Percentiles rank a stretch among this genome's conserved stretches.
Conservation (phyloP, 92 coral and sea anemone genomes). For the Pocillopora meandrina region DNA sequence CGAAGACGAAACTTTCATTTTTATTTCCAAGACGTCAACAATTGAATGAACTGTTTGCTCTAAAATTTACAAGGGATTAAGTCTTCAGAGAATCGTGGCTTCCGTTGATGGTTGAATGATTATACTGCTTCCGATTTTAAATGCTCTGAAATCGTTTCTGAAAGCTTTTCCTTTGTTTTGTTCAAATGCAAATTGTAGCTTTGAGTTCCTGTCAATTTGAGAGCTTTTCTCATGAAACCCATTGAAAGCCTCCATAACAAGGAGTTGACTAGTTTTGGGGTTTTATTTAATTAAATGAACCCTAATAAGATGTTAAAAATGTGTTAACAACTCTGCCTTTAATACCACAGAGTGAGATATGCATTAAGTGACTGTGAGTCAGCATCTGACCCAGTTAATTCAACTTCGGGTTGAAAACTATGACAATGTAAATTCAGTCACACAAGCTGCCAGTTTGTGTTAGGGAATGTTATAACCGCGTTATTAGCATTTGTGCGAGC, state of each 20-base stretch:
- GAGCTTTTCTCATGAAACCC: slow-evolving; percentile 10
- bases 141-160: slow-evolving; percentile 24
- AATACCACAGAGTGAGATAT: not conserved
- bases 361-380: not conserved
- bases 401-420: not conserved
- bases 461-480: slow-evolving; percentile 5
- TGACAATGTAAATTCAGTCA: not conserved
- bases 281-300: slow-evolving; percentile 21
- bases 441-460: slow-evolving; percentile 3
- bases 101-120: not conserved
- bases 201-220: slow-evolving; percentile 7
- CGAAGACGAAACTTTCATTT: not conserved
- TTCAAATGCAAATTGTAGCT: slow-evolving; percentile 7
- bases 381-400: not conserved
- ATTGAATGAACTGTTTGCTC: slow-evolving; percentile 27
- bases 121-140: slow-evolving; percentile 28
- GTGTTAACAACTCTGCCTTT: not conserved
- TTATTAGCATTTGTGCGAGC: slow-evolving; percentile 5
- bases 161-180: slow-evolving; percentile 9
- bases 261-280: slow-evolving; percentile 11
- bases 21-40: slow-evolving; percentile 18
- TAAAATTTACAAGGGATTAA: slow-evolving; percentile 34
- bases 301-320: slow-evolving; percentile 13
- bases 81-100: not conserved
- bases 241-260: not conserved